Evolutionary conservation across 2,113 vertebrate species (phyloP), one percentile per base, ranked within the genome.

Genomic region (Odontesthes bonariensis): DNA sequence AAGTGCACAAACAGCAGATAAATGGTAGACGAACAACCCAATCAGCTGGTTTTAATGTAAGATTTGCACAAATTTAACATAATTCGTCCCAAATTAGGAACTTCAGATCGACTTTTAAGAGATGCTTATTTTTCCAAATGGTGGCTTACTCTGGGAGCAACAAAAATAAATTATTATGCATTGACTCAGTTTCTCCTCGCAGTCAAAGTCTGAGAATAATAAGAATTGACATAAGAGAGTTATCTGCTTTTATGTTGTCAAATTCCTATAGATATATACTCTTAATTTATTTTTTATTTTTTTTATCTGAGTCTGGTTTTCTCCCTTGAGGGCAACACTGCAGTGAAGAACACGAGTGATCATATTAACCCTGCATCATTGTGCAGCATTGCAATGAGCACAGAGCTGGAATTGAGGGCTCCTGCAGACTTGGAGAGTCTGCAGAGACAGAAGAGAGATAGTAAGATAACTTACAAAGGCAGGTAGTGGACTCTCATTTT

Each of bases 351-450:
- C 62, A 75, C 13, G 22, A 77, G 19, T 35, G 58, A 60, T 79
- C 58, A 52, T 57, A 58, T 69, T 72, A 73, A 68, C 63, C 46
- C 60, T 74, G 60, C 64, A 54, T 80, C 55, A 63, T 42, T 73
- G 46, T 76, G 59, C 64, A 76, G 68, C 19, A 32, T 70, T 54
- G 63, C 35, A 62, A 59, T 51, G 46, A 83, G 62, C 52, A 44
- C 12, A 6, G 8, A 72, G 27, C 66, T 69, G 55, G 66, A 73
- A 55, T 58, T 66, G 40, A 71, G 32, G 55, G 49, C 53, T 69
- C 46, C 70, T 52, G 49, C 59, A 46, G 33, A 71, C 49, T 61
- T 27, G 51, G 33, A 67, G 23, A 67, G 14, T 19, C 40, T 32
- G 0, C 40, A 56, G 49, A 75, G n/a, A 49, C 47, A 22, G 7